phyloP scores from a whole-genome alignment of 2,113 vertebrate genomes.

The Pluvialis apricaria region DNA sequence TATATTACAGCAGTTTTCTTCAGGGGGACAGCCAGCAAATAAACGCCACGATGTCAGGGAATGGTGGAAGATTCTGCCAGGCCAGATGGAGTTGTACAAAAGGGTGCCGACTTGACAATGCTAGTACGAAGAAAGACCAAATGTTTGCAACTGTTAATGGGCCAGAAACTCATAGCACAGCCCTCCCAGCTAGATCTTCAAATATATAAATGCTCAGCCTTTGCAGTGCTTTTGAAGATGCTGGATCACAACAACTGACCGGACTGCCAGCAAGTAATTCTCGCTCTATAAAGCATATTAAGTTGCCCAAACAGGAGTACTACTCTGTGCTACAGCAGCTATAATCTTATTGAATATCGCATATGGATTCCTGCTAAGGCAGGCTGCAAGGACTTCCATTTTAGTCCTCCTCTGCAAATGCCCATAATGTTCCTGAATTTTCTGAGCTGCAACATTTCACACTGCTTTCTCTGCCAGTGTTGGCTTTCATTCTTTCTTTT shows the following conservation, averaged over 20 bases:
- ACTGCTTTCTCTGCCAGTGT: constrained; percentile 42
- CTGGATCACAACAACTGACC: neutral
- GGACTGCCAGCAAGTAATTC: neutral
- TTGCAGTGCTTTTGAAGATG: neutral
- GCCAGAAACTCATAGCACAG: neutral
- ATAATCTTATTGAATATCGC: neutral
- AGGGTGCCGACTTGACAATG: neutral
- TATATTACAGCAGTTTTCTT: neutral
- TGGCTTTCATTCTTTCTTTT: constrained; percentile 59
- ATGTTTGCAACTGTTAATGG: neutral
- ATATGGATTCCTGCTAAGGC: neutral
- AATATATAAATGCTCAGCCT: neutral
- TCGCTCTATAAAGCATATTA: neutral
- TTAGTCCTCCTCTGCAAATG: constrained; percentile 18
- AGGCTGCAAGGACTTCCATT: constrained; percentile 36
- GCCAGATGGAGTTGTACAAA: neutral
- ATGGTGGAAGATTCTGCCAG: neutral
- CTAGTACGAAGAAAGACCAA: neutral
- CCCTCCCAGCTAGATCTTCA: neutral
- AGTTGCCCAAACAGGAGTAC: neutral
- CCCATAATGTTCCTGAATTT: constrained; percentile 28
- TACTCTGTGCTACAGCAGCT: neutral
- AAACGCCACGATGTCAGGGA: neutral
- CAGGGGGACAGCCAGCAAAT: neutral
- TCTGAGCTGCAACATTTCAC: constrained; percentile 50